Base-by-base conservation (phyloP, 2,113 vertebrate species). In the Hystrix cristata region DNA sequence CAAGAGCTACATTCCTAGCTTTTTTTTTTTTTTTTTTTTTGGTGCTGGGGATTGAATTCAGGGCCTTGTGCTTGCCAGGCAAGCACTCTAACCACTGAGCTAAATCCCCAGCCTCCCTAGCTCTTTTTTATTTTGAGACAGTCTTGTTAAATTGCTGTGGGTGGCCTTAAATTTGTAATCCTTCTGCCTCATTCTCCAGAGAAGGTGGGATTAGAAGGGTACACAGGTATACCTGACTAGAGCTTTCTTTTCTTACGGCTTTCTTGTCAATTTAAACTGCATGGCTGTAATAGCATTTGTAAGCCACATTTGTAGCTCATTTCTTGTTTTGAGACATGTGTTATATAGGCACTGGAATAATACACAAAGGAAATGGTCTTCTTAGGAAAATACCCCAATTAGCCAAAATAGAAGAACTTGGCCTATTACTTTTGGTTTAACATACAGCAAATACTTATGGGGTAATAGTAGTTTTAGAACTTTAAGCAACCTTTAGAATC, bases 401-500 rank as follows among this genome's bases (percentile, higher is more conserved):
- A 87, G 60, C n/a, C 34, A 67, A 93, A 86, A 79, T 53, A 79
- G 60, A 96, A 91, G 43, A 95, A 93, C 74, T 93, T 91, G 55
- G 29, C 18, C 38, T 96, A 92, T 96, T 93, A 92, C 46, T 94
- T 96, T 94, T 95, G n/a, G 5, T 60, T 97, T 95, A 72, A 91
- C 78, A 93, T 55, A 71, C 65, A 86, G 14, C 91, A 96, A 91
- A 89, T 94, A 38, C 97, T 97, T 19, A 83, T 72, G 72, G 86
- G 91, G 91, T 89, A 90, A 89, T 43, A 87, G 59, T 95, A 95
- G 83, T 97, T 96, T 97, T 93, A 97, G 86, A 96, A 96, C 38
- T 95, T 81, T 79, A 96, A 95, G 14, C 55, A 62, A 78, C 43
- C 89, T 25, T 80, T 84, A 93, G 86, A 95, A 19, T 92, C 53